phyloP scores from a whole-genome alignment of 2,888 invertebrate species.

The Dryobota labecula region DNA sequence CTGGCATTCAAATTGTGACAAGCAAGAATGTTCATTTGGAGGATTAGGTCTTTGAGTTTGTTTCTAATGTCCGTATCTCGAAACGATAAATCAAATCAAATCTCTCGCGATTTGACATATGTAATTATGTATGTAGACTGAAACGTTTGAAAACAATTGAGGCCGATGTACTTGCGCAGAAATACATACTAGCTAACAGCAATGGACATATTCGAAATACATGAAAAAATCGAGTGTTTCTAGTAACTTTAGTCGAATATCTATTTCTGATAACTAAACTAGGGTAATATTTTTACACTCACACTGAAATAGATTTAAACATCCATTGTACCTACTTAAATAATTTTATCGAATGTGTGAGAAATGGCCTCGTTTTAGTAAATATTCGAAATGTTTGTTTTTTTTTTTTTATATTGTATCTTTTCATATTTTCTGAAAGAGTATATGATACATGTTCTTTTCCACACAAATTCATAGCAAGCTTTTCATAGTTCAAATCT shows the following conservation, averaged over 20 bases:
- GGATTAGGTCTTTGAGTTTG: background rate
- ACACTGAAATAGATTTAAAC: constrained; percentile 22
- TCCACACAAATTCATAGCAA: background rate
- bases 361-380: background rate
- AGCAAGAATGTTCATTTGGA: background rate
- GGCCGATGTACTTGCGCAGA: too few relatives aligned
- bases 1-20: background rate
- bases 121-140: background rate
- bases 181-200: background rate
- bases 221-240: background rate
- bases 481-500: background rate
- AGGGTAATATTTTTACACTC: background rate
- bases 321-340: background rate
- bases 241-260: background rate
- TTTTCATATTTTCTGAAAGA: background rate
- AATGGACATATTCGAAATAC: background rate
- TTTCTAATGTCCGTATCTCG: background rate
- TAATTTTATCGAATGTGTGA: background rate
- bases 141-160: background rate
- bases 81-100: too few relatives aligned
- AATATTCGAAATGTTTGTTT: background rate
- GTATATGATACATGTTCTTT: too few relatives aligned
- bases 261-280: constrained; percentile 24
- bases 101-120: background rate
- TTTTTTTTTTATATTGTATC: background rate